phyloP scores from a whole-genome alignment of 1,140 invertebrate genomes.

The Hycleus cichorii region DNA sequence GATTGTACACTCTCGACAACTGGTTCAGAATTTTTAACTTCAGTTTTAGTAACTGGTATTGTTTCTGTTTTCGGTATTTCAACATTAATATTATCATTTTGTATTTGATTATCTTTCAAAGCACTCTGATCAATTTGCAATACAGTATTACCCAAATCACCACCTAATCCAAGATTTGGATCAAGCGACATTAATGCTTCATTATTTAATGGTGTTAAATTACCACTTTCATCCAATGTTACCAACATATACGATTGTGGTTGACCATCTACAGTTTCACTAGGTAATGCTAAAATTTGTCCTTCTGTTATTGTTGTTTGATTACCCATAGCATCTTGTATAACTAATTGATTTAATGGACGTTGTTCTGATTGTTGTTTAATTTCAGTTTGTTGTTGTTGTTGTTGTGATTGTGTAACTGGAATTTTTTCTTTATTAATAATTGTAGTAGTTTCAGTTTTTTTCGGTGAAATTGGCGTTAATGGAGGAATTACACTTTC shows the following conservation, averaged over 20 bases:
- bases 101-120: neutral
- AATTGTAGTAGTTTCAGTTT: constrained; percentile 3
- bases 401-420: constrained; percentile 1
- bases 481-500: constrained; percentile 15
- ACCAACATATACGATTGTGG: constrained; percentile 55
- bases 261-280: constrained; percentile 56
- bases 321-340: constrained; percentile 38
- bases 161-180: constrained; percentile 34
- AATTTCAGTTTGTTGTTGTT: constrained; percentile 12
- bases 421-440: too few relatives aligned
- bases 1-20: neutral
- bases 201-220: constrained; percentile 61
- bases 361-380: constrained; percentile 29
- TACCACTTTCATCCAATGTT: constrained; percentile 59
- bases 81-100: neutral
- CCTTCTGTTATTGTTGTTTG: constrained; percentile 45
- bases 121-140: constrained; percentile 35
- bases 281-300: constrained; percentile 59
- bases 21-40: neutral
- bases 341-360: constrained; percentile 36
- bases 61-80: neutral
- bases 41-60: neutral
- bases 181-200: constrained; percentile 47
- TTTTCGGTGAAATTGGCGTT: constrained; percentile 28
- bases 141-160: constrained; percentile 37